phyloP scores from a whole-genome alignment of 2,113 vertebrate genomes.

The Danionella cerebrum region DNA sequence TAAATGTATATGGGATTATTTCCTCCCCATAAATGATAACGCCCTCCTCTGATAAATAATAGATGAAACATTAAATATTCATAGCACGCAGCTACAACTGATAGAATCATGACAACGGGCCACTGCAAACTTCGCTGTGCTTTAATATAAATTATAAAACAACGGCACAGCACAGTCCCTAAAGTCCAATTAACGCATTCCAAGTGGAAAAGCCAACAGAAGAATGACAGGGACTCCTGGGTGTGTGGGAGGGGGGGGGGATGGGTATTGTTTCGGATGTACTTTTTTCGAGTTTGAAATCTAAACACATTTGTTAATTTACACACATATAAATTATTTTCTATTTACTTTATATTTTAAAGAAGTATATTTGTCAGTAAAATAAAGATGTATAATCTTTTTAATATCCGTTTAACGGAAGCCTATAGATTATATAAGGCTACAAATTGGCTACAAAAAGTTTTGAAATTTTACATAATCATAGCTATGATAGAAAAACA shows the following conservation, averaged over 20 bases:
- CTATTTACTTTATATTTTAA: too few species aligned
- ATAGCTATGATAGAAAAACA: too few species aligned
- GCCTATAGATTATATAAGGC: too few species aligned
- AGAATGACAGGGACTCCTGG: slow-evolving; percentile 20
- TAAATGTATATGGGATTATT: slow-evolving; percentile 60
- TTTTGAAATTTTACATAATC: too few species aligned
- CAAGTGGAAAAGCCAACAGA: slow-evolving; percentile 24
- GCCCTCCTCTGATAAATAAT: slow-evolving; percentile 59
- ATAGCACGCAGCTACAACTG: slow-evolving; percentile 48
- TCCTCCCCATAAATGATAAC: slow-evolving; percentile 59
- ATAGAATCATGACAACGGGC: slow-evolving; percentile 20
- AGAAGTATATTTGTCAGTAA: too few species aligned
- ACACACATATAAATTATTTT: background rate
- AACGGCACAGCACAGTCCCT: slow-evolving; percentile 28
- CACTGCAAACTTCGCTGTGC: slow-evolving; percentile 24
- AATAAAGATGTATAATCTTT: too few species aligned
- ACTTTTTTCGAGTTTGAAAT: background rate
- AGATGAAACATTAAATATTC: slow-evolving; percentile 61
- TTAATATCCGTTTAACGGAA: too few species aligned
- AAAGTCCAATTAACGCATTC: slow-evolving; percentile 48
- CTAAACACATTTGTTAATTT: too few species aligned
- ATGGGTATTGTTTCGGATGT: slow-evolving; percentile 11
- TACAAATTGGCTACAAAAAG: too few species aligned
- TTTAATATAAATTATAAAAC: slow-evolving; percentile 45
- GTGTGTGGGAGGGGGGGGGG: background rate